phyloP scores from a whole-genome alignment of 35 echinoderm and acorn worm species.

The Chiridota heheva region DNA sequence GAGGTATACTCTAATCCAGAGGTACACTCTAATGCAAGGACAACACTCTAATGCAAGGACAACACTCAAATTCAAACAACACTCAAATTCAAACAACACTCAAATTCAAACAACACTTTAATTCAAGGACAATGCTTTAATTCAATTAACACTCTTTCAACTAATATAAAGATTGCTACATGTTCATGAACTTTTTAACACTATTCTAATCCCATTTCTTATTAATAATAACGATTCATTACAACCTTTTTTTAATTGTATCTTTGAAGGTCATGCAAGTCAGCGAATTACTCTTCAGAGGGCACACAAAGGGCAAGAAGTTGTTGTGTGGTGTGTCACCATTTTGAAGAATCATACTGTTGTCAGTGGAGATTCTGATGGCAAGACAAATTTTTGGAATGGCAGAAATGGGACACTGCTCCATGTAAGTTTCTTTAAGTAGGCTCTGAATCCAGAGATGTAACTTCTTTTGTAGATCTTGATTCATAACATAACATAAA shows the following conservation, averaged over 20 bases:
- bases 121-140: no score
- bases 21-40: no score
- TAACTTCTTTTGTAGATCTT: background rate
- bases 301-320: constrained; percentile 38
- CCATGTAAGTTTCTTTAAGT: constrained; percentile 57
- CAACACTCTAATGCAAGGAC: no score
- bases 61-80: no score
- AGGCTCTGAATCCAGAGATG: background rate
- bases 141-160: no score
- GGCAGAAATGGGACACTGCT: constrained; percentile 67
- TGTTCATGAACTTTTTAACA: no score
- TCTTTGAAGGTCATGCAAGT: constrained; percentile 61
- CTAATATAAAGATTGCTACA: no score
- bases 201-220: background rate
- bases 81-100: no score
- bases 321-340: constrained; percentile 78
- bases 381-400: constrained; percentile 89
- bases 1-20: no score
- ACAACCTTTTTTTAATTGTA: background rate
- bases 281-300: constrained; percentile 80
- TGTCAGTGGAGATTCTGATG: constrained; percentile 82
- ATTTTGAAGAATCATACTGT: constrained; percentile 72
- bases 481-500: background rate
- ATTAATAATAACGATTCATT: background rate
- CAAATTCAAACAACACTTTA: no score